phyloP scores from a whole-genome alignment of 2,113 vertebrate genomes.

The Dunckerocampus dactyliophorus region DNA sequence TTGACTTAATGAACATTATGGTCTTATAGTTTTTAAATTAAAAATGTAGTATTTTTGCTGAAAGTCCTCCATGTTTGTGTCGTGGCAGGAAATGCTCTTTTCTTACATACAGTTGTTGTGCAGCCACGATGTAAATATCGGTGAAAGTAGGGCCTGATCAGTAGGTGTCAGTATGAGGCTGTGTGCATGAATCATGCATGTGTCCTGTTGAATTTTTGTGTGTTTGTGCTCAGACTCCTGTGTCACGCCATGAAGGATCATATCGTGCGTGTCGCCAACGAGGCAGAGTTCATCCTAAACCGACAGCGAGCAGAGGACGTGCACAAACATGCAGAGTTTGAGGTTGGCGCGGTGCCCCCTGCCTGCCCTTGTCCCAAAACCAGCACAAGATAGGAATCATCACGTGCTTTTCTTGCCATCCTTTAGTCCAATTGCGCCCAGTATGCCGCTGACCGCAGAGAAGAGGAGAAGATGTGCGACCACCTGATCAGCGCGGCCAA shows the following conservation, averaged over 20 bases:
- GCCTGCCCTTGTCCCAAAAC: neutral
- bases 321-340: conserved; percentile 97
- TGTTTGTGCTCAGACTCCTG: conserved; percentile 75
- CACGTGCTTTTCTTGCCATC: neutral
- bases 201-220: neutral
- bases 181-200: neutral
- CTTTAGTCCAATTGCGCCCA: conserved; percentile 93
- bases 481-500: conserved; percentile 98
- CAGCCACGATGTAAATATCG: too few species aligned
- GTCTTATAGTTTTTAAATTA: neutral
- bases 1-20: too few species aligned
- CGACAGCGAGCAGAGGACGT: conserved; percentile 96
- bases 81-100: neutral
- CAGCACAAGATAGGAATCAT: neutral
- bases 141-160: too few species aligned
- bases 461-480: conserved; percentile 99
- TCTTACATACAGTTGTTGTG: neutral
- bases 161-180: neutral
- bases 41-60: too few species aligned
- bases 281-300: conserved; percentile 98
- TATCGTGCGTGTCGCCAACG: conserved; percentile 96
- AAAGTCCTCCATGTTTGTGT: too few species aligned
- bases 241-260: conserved; percentile 99
- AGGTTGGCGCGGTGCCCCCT: conserved; percentile 69
- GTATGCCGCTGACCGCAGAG: conserved; percentile 91